phyloP scores from a whole-genome alignment of 2,113 vertebrate genomes.

The Dipodomys merriami region DNA sequence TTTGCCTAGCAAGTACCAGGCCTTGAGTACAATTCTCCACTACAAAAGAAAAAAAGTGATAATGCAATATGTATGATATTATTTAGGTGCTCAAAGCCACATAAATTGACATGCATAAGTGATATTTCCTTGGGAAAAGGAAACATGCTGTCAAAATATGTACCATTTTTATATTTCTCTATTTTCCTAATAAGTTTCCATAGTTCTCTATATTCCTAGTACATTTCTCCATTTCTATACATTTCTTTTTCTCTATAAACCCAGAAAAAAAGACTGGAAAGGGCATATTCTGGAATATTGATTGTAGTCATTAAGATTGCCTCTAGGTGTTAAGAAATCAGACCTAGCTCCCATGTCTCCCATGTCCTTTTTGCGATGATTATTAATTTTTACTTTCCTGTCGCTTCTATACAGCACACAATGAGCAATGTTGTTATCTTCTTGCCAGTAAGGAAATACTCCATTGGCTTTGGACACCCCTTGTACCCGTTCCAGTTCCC shows the following conservation, averaged over 20 bases:
- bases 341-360: conserved; percentile 25
- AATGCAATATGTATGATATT: neutral
- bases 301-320: neutral
- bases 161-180: neutral
- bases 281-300: neutral
- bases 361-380: conserved; percentile 43
- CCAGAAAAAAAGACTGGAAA: conserved; percentile 33
- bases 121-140: neutral
- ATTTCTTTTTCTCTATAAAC: neutral
- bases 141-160: neutral
- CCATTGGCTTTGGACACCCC: conserved; percentile 62
- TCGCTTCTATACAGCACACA: neutral
- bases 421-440: neutral
- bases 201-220: neutral
- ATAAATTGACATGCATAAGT: neutral
- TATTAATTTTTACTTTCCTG: neutral
- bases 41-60: no score
- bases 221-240: neutral
- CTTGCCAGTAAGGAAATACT: neutral
- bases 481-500: conserved; percentile 77
- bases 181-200: neutral
- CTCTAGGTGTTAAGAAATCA: neutral
- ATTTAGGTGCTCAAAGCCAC: conserved; percentile 1
- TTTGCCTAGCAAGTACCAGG: no score
- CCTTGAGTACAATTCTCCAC: no score